Base-by-base conservation (phyloP, 2,888 invertebrate genomes). In the Lysandra coridon region DNA sequence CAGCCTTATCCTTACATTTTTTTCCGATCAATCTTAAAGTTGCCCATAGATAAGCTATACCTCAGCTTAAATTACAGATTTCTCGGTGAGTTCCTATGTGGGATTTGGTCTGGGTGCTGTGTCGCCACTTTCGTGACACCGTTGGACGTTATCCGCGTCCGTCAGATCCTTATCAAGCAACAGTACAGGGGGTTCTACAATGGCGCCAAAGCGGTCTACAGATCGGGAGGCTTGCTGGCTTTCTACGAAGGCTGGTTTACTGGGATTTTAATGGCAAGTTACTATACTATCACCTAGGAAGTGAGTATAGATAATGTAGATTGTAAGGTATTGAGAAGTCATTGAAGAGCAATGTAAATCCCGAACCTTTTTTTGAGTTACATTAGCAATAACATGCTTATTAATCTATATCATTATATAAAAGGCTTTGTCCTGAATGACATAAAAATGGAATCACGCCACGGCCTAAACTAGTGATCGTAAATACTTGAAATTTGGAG, bases 181-280 rank as follows among this genome's bases (percentile, higher is more conserved):
- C 94, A 93, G 80, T 94, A 94, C 82, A 85, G 81, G 0, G 91
- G 91, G 0, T 1, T 92, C 0, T 2, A 88, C 0, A 87, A 85
- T 0, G 92, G 93, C 0, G 90, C 91, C 1, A 83, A 74, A 30
- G 85, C 83, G 1, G 92, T 94, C 1, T 94, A 92, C 83, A 84
- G 81, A 1, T 83, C 84, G 1, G 93, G 94, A 0, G 94, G 94
- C 0, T 1, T 92, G 0, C 17, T 85, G 0, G 92, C 91, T 0
- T 94, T 94, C 81, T 94, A 90, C 77, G 92, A 90, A 81, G 94
- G 94, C 0, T 84, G 92, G 6, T 84, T 84, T 0, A 93, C 93
- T 40, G 89, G 91, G 0, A 81, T 92, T 12, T 78, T 91, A 6
- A 92, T 92, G 89, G 94, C 92, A 76, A 80, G 77, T 10, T 30